phyloP scores from a whole-genome alignment of 2,888 invertebrate genomes.

The Orchestes rusci region DNA sequence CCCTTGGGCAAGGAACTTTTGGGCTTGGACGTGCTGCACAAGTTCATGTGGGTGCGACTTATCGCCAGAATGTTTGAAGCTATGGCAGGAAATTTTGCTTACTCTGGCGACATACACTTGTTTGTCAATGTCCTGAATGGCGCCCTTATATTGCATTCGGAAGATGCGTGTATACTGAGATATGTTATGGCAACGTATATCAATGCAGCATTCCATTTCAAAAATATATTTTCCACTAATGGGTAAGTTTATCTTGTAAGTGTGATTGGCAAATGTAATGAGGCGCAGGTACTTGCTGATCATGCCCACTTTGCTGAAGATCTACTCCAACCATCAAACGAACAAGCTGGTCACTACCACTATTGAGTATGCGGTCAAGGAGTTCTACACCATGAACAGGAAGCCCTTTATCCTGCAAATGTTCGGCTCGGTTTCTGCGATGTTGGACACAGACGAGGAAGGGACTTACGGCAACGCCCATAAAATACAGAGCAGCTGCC shows the following conservation, averaged over 20 bases:
- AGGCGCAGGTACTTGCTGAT: slow-evolving; percentile 90
- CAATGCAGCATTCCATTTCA: slow-evolving; percentile 96
- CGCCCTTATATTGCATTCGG: slow-evolving; percentile 91
- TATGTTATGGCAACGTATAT: slow-evolving; percentile 96
- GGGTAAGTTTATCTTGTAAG: too few species aligned
- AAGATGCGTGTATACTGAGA: slow-evolving; percentile 91
- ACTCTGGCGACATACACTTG: slow-evolving; percentile 93
- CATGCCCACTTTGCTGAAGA: slow-evolving; percentile 93
- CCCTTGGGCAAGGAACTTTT: slow-evolving; percentile 71
- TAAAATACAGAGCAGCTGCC: slow-evolving; percentile 76
- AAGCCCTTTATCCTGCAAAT: slow-evolving; percentile 98
- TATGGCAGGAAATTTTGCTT: slow-evolving; percentile 96
- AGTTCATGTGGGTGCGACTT: slow-evolving; percentile 97
- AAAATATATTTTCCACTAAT: slow-evolving; percentile 96
- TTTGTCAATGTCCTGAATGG: slow-evolving; percentile 98
- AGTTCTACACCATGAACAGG: slow-evolving; percentile 95
- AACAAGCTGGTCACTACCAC: slow-evolving; percentile 92
- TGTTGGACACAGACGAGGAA: slow-evolving; percentile 85
- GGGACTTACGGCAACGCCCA: slow-evolving; percentile 87
- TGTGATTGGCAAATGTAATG: too few species aligned
- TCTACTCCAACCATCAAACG: slow-evolving; percentile 96
- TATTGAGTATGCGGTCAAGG: slow-evolving; percentile 96
- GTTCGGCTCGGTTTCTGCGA: slow-evolving; percentile 97
- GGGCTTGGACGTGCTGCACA: slow-evolving; percentile 90
- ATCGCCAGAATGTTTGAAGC: slow-evolving; percentile 96